Percentiles rank a stretch among this genome's conserved stretches.
These are phyloP conservation scores for Erannis defoliaria DNA, from an alignment of 2,888 invertebrate species.

Conservation along the genomic window DNA sequence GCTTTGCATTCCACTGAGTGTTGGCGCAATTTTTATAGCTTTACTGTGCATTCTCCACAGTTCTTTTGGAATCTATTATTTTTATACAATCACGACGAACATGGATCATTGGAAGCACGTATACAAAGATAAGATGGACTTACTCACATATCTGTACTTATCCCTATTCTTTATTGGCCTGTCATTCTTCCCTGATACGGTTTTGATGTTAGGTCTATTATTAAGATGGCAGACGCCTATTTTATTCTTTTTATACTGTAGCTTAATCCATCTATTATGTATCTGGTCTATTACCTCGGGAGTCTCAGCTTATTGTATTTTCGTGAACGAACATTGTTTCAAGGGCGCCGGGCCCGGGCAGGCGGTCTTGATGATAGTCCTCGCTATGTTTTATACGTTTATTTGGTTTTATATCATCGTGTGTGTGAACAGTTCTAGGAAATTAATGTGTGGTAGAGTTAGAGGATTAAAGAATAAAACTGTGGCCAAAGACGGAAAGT, in stretches of 20 bases:
- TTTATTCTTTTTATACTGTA: slow-evolving; percentile 3
- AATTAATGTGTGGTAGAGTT: not conserved
- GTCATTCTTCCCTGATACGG: not conserved
- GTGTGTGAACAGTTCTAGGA: slow-evolving; percentile 10
- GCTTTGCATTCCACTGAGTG: not conserved
- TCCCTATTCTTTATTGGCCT: not conserved
- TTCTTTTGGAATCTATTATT: not conserved
- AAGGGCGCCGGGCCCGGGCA: not conserved
- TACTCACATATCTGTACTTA: not conserved
- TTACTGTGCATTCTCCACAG: not conserved
- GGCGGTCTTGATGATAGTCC: not conserved
- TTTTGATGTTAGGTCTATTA: not conserved
- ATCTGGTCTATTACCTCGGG: slow-evolving; percentile 1
- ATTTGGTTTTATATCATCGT: slow-evolving; percentile 3
- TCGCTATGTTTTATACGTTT: slow-evolving; percentile 4
- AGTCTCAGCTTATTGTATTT: not conserved
- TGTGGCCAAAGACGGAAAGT: too few species aligned
- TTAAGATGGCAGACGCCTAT: not conserved
- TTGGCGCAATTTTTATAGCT: not conserved
- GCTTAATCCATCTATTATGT: not conserved
- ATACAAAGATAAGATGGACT: slow-evolving; percentile 6
- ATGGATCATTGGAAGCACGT: not conserved
- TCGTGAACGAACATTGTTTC: not conserved
- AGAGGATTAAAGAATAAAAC: not conserved
- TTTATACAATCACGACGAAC: not conserved